Base-by-base conservation (phyloP, 1,140 invertebrate genomes). In the Orussus abietinus region DNA sequence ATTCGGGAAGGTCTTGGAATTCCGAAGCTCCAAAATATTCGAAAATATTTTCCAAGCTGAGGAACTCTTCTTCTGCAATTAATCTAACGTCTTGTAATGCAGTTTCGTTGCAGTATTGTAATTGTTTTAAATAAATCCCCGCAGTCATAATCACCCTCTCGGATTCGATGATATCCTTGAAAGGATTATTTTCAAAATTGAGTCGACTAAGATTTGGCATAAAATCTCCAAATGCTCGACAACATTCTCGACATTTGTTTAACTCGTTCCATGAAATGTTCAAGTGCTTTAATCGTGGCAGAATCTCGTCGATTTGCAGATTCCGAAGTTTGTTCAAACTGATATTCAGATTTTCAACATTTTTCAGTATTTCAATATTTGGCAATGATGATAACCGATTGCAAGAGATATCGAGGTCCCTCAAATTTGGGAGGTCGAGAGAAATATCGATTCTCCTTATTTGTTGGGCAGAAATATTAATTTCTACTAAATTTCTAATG, bases 261-360 rank as follows among this genome's bases (percentile, higher is more conserved):
- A 55, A 15, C 5, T 28, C 41, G 19, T 57, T 57, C 52, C 48
- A 57, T 18, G 53, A 48, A 30, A 52, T 15, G 9, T 51, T 28
- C 5, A 57, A 4, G n/a, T 41, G 32, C 26, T 51, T 26, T 20
- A 56, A n/a, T 9, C 1, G 1, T 0, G 9, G 5, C 11, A 55
- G 38, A 12, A 6, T 13, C 26, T 43, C 14, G 13, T 33, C 5
- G 11, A 51, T 25, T n/a, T 34, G 7, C 10, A 53, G 26, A 1
- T 11, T 19, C 26, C 20, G 11, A 19, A 57, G 46, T 10, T 53
- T 31, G 18, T 57, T 49, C 14, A 33, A 54, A 13, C 39, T 49
- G 6, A 49, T 33, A 22, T 52, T 40, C 19, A 55, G 36, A 10
- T 17, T 45, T 14, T 15, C 20, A 5, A 45, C 18, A 22, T 42